Conservation (phyloP, 2,113 vertebrate species). For the Anolis carolinensis region DNA sequence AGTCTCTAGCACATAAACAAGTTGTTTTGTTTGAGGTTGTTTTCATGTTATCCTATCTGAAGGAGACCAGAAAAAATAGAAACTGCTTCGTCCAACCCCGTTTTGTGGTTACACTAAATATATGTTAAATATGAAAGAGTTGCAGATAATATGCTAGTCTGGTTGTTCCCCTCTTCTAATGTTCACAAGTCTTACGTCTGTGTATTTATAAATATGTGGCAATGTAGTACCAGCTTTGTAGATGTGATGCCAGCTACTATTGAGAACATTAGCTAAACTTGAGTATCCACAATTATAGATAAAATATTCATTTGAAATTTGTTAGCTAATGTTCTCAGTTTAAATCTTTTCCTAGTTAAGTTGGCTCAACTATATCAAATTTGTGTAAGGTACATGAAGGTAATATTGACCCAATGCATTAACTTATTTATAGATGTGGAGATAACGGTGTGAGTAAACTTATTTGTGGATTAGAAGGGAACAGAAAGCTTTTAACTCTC, state of each 20-base stretch:
- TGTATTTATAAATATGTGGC: neutral
- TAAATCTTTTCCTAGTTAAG: neutral
- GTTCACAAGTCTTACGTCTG: neutral
- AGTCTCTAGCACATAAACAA: neutral
- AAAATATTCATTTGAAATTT: neutral
- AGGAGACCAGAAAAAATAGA: neutral
- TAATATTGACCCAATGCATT: neutral
- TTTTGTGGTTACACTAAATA: neutral
- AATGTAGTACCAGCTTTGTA: neutral
- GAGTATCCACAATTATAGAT: neutral
- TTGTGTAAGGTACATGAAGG: neutral
- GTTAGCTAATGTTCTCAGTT: neutral
- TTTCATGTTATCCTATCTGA: neutral
- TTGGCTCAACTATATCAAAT: neutral
- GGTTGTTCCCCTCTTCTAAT: neutral
- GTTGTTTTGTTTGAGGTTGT: too few species aligned
- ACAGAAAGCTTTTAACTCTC: slow-evolving; percentile 55
- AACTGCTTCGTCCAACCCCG: neutral
- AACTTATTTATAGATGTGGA: slow-evolving; percentile 59
- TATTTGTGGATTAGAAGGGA: slow-evolving; percentile 60
- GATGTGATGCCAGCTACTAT: too few species aligned
- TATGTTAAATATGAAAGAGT: neutral
- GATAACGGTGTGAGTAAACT: slow-evolving; percentile 63
- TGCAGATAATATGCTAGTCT: neutral
- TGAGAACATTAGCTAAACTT: too few species aligned